Evolutionary conservation across 2,888 invertebrate species (phyloP).

Genomic region (Apodemia zela): DNA sequence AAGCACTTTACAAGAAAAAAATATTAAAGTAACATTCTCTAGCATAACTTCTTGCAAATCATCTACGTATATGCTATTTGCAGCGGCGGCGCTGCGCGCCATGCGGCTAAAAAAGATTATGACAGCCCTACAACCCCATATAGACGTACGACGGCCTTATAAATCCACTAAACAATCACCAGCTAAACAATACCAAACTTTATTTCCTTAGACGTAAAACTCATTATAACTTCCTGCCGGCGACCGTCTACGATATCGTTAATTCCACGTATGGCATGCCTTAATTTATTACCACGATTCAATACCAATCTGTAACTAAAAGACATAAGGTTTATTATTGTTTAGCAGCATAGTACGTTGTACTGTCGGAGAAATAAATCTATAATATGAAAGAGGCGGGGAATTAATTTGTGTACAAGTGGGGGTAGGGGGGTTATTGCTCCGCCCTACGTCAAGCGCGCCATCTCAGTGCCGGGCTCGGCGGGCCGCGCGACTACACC

Average conservation of each 20-base stretch:
- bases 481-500: conserved; percentile 45
- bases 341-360: conserved; percentile 54
- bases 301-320: conserved; percentile 66
- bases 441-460: conserved; percentile 63
- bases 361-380: conserved; percentile 74
- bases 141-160: conserved; percentile 60
- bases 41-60: conserved; percentile 52
- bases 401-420: conserved; percentile 66
- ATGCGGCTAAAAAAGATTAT: conserved; percentile 78
- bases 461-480: conserved; percentile 69
- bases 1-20: background rate
- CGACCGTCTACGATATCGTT: conserved; percentile 57
- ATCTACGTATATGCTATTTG: conserved; percentile 56
- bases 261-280: conserved; percentile 73
- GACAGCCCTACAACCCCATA: conserved; percentile 63
- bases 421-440: conserved; percentile 57
- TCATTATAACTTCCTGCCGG: conserved; percentile 43
- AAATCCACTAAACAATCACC: conserved; percentile 52
- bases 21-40: background rate
- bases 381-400: conserved; percentile 79
- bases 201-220: conserved; percentile 44
- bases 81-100: conserved; percentile 54
- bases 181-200: conserved; percentile 45
- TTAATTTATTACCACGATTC: conserved; percentile 70
- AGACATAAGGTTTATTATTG: conserved; percentile 73